These are phyloP conservation scores for Molothrus ater DNA, from an alignment of 2,797 vertebrate species.

Conservation along the genomic window DNA sequence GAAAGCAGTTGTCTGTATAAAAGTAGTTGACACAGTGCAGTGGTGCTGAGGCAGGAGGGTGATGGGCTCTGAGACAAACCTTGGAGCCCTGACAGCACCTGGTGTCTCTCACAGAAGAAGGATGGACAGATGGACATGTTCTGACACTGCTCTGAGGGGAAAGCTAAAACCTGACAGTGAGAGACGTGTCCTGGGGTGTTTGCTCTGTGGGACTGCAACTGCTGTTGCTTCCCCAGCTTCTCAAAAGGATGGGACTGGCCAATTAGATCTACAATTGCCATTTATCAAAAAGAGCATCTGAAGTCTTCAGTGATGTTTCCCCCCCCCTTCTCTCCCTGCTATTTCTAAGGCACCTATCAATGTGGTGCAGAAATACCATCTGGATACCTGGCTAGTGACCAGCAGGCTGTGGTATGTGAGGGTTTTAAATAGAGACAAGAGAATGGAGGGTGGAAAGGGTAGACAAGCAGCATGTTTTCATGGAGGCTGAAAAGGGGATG, in stretches of 20 bases:
- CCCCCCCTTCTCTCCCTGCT: background rate
- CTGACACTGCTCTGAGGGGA: background rate
- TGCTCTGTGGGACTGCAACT: background rate
- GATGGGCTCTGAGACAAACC: background rate
- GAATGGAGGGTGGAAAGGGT: background rate
- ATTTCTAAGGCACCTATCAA: constrained; percentile 30
- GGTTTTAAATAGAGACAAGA: background rate
- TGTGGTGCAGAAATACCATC: constrained; percentile 20
- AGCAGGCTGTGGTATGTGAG: background rate
- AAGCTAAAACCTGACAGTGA: background rate
- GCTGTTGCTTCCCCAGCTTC: background rate
- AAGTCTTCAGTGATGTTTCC: background rate
- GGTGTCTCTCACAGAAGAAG: background rate
- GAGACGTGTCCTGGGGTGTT: background rate
- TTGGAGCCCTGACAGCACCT: background rate
- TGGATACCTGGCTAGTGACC: constrained; percentile 53
- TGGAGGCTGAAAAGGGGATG: background rate
- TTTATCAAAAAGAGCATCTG: constrained; percentile 39
- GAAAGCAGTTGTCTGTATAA: background rate
- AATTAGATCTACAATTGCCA: background rate
- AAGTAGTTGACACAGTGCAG: background rate
- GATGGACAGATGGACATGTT: background rate
- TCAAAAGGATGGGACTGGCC: background rate
- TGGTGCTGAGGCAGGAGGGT: background rate
- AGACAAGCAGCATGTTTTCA: background rate